Evolutionary conservation across 1,140 invertebrate genomes (phyloP), one percentile per base, ranked within the genome.

Genomic region (Aphaenogaster floridana): DNA sequence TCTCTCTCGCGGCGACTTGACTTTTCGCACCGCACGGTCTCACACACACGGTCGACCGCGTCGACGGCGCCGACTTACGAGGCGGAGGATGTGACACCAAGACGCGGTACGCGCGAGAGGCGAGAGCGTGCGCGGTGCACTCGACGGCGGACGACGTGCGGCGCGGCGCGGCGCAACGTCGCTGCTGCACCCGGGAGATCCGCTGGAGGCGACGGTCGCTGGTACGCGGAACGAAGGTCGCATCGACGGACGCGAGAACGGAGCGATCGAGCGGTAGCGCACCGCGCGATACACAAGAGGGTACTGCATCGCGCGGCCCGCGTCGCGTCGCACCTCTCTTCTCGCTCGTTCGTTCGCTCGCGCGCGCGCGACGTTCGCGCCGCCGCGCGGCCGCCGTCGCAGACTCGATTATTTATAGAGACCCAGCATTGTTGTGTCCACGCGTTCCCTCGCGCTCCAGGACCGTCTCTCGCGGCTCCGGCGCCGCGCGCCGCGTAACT

Each of bases 351-450:
- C 57, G 11, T 13, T 21, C 64, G 34, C 52, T 34, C 64, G 66
- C 59, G 77, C 61, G 66, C 68, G 63, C 76, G 59, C 61, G 88
- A 80, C 36, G 8, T 15, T 21, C 45, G 72, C 69, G 76, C 88
- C 66, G 21, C 54, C 76, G 54, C 68, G 72, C 61, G 83, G 39
- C 21, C 68, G 59, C 36, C 36, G 68, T 48, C 54, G 81, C 45
- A 83, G 78, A 63, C 64, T 79, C 71, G 66, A 50, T 79, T 93
- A 92, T 91, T 91, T 91, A 88, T 91, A 92, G 89, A 78, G 63
- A 78, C 76, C 68, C 71, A 74, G 89, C 86, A 72, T 88, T 79
- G 85, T 87, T 89, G 78, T 86, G 77, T 89, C 52, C 88, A 28
- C 81, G 50, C 64, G 78, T 77, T 71, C 45, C 42, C 71, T 57